Percentiles rank a stretch among this genome's conserved stretches.
phyloP scores from a whole-genome alignment of 1,140 invertebrate species.

The Drosophila biarmipes region DNA sequence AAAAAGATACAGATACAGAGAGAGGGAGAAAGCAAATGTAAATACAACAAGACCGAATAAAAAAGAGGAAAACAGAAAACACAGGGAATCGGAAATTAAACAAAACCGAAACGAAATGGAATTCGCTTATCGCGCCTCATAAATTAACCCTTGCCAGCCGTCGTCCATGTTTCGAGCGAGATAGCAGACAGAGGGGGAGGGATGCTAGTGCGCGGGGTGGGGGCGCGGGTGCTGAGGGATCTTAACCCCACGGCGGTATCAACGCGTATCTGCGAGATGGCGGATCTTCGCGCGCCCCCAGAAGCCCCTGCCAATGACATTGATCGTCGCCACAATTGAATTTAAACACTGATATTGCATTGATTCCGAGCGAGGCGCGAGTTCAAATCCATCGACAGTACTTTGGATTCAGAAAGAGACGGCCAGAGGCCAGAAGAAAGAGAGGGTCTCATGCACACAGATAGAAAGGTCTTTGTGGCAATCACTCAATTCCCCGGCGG shows the following conservation, averaged over 20 bases:
- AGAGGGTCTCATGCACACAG: neutral
- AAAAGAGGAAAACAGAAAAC: slow-evolving; percentile 58
- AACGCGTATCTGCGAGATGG: slow-evolving; percentile 35
- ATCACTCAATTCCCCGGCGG: slow-evolving; percentile 30
- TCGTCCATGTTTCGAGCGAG: slow-evolving; percentile 43
- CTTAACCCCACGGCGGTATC: slow-evolving; percentile 22
- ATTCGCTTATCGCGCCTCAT: slow-evolving; percentile 82
- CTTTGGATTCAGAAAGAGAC: slow-evolving; percentile 8
- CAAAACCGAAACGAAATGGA: slow-evolving; percentile 82
- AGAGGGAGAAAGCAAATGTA: slow-evolving; percentile 49
- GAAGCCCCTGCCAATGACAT: slow-evolving; percentile 31
- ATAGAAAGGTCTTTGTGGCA: slow-evolving; percentile 5
- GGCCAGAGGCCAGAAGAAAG: slow-evolving; percentile 1
- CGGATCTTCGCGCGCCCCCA: slow-evolving; percentile 31
- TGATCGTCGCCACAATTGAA: slow-evolving; percentile 21
- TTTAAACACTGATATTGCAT: slow-evolving; percentile 33
- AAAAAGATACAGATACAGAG: slow-evolving; percentile 1
- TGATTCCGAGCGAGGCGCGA: slow-evolving; percentile 15
- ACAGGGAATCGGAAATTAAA: slow-evolving; percentile 81
- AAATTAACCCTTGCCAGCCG: slow-evolving; percentile 79
- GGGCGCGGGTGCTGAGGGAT: slow-evolving; percentile 3
- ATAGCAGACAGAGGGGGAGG: slow-evolving; percentile 7
- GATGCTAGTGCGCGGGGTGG: slow-evolving; percentile 5
- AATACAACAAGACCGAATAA: slow-evolving; percentile 56
- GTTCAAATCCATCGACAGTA: slow-evolving; percentile 8